Base-by-base conservation (phyloP, 2,888 invertebrate species). In the Microchrysa polita region DNA sequence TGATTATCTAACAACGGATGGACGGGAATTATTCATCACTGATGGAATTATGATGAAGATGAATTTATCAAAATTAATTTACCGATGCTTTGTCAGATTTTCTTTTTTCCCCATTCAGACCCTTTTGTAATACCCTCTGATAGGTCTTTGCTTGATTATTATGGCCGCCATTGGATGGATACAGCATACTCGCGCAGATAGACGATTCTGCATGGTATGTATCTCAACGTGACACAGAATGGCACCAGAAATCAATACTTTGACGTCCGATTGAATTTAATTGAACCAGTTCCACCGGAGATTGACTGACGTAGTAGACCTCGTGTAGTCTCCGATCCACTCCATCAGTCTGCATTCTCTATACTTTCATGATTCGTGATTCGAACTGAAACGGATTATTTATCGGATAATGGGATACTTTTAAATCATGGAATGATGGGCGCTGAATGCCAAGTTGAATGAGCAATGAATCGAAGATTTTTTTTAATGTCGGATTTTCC, bases 191-290 rank as follows among this genome's bases (percentile, higher is more conserved):
- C n/a, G n/a, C n/a, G n/a, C n/a, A n/a, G n/a, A 34, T 34, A 34
- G 27, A 5, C 2, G 4, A 34, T 48, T 48, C 34, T 65, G 65
- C 22, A 48, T 20, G 44, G 44, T 48, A 48, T 65, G 44, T 48
- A 48, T 65, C 65, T 65, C 18, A 14, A 48, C 20, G 20, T 65
- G 65, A 65, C 65, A 67, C 53, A 7, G 67, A 67, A 57, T 57
- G 69, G 55, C 69, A 69, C 40, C 57, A 55, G 69, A 57, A 69
- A 69, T 69, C 69, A 69, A 69, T 69, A 69, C 67, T 52, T 14
- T 34, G 69, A 69, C 52, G 69, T 69, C 42, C 69, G 69, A 55
- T 69, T 69, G 55, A 69, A 69, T 69, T 69, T 69, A 69, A 69
- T 69, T 69, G 69, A 55, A 69, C 69, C 69, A 57, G 67, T 67